Conservation (phyloP, 2,888 invertebrate genomes). For the Eupithecia abbreviata region DNA sequence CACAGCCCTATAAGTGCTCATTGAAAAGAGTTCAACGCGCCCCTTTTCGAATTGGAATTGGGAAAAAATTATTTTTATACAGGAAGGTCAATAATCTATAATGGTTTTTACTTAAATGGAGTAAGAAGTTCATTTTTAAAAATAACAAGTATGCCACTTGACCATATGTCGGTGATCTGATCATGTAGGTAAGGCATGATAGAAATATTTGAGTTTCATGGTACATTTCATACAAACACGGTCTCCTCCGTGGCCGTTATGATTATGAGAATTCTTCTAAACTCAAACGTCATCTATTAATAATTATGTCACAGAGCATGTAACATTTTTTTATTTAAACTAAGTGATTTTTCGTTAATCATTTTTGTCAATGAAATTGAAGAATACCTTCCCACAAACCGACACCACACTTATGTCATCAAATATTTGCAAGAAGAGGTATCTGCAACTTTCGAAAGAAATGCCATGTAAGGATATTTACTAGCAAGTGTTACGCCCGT, state of each 20-base stretch:
- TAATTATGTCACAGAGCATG: too few species aligned
- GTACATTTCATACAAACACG: background rate
- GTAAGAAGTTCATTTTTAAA: background rate
- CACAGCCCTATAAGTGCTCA: background rate
- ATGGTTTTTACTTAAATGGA: background rate
- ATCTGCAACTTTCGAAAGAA: background rate
- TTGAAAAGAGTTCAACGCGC: constrained; percentile 5
- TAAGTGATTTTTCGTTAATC: background rate
- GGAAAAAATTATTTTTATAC: background rate
- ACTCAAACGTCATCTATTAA: too few species aligned
- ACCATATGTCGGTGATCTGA: background rate
- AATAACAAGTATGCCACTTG: background rate
- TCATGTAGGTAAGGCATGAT: background rate
- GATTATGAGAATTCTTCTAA: too few species aligned
- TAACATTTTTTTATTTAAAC: too few species aligned
- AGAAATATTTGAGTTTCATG: background rate
- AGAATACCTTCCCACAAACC: background rate
- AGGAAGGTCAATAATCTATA: background rate
- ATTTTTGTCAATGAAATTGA: too few species aligned
- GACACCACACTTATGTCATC: background rate
- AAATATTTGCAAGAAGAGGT: background rate
- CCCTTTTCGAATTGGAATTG: background rate
- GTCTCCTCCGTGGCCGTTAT: background rate
- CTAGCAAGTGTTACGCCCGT: background rate
- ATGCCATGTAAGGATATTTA: background rate